Conservation (phyloP, 2,797 vertebrate genomes). For the Delichon dasypus region DNA sequence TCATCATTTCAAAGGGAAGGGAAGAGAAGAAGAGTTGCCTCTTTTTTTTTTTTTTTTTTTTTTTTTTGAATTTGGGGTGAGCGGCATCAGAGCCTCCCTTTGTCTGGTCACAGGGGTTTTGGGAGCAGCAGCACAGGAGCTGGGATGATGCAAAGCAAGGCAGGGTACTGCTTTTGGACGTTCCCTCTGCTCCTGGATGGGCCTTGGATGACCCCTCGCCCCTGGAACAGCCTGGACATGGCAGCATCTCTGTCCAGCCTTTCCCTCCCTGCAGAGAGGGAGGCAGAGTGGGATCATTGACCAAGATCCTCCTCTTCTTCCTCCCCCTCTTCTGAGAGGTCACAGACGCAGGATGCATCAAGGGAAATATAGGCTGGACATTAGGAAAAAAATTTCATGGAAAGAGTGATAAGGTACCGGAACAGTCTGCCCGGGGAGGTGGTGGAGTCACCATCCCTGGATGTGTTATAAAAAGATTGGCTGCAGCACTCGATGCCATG, state of each 20-base stretch:
- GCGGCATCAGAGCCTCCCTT: background rate
- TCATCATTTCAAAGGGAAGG: background rate
- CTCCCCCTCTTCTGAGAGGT: background rate
- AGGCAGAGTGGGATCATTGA: background rate
- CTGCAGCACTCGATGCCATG: too few relatives aligned
- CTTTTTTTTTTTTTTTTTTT: background rate
- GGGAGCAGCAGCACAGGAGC: background rate
- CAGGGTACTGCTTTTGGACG: background rate
- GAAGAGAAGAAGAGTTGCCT: background rate
- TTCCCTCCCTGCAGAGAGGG: background rate
- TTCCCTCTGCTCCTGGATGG: background rate
- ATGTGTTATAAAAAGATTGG: too few relatives aligned
- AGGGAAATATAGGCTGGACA: too few relatives aligned
- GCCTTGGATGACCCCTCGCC: rapidly evolving
- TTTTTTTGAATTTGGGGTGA: background rate
- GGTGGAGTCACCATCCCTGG: too few relatives aligned
- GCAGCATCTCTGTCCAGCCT: background rate
- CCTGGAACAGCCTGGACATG: background rate
- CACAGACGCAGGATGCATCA: too few relatives aligned
- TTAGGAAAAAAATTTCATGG: too few relatives aligned
- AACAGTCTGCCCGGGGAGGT: too few relatives aligned
- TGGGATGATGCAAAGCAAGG: background rate
- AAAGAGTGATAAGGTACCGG: too few relatives aligned
- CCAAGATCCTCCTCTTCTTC: background rate
- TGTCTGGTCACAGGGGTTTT: background rate